Evolutionary conservation across 2,113 vertebrate species (phyloP).

Genomic region (Bambusicola thoracicus): DNA sequence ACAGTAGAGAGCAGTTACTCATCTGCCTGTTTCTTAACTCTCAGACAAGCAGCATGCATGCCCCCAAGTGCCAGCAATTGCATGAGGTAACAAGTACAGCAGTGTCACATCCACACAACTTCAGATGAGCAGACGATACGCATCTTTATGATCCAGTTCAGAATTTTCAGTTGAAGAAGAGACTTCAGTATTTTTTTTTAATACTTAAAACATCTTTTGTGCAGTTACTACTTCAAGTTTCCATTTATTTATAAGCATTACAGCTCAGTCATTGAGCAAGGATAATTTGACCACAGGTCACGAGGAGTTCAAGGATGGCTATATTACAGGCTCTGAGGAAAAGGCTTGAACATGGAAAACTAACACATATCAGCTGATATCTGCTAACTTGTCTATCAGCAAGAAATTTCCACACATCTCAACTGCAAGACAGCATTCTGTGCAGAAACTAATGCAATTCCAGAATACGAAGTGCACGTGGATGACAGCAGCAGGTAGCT

Average conservation of each 20-base stretch:
- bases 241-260: not conserved
- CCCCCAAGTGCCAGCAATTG: accelerated
- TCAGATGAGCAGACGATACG: accelerated
- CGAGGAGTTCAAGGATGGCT: not conserved
- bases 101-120: not conserved
- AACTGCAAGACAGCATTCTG: accelerated
- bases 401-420: not conserved
- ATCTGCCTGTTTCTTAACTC: not conserved
- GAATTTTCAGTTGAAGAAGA: not conserved
- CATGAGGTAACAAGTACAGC: not conserved
- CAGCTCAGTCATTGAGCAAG: not conserved
- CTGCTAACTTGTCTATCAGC: not conserved
- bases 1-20: accelerated
- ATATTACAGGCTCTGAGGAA: not conserved
- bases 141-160: not conserved
- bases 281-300: not conserved
- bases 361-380: not conserved
- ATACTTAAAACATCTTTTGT: not conserved
- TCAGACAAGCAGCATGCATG: accelerated
- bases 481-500: not conserved
- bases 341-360: not conserved
- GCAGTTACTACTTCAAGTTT: not conserved
- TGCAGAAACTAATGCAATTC: not conserved
- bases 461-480: not conserved
- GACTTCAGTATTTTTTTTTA: not conserved